A percentile compares a stretch with the other conserved stretches of the same genome.
Conservation (phyloP, 2,797 vertebrate genomes). For the Rallus crepitans region DNA sequence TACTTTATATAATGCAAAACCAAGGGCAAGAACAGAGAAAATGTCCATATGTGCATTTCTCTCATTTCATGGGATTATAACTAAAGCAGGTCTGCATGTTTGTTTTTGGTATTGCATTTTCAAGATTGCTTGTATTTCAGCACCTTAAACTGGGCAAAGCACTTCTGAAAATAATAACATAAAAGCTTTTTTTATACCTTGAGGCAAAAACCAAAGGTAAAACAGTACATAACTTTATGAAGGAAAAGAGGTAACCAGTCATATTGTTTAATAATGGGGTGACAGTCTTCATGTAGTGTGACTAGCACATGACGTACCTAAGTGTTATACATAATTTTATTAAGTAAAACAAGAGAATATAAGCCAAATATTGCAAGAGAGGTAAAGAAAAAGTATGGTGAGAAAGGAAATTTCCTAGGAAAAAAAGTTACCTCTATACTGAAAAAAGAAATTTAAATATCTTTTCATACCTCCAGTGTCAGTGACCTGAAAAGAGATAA, state of each 20-base stretch:
- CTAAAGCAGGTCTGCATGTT: background rate
- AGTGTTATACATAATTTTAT: background rate
- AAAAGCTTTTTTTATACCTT: background rate
- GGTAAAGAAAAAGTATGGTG: background rate
- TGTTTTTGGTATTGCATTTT: background rate
- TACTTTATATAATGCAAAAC: background rate
- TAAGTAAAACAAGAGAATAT: background rate
- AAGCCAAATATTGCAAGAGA: background rate
- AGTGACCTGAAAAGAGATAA: background rate
- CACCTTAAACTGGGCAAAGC: background rate
- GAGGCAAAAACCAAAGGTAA: background rate
- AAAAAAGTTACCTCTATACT: background rate
- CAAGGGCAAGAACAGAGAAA: background rate
- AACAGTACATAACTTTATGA: background rate
- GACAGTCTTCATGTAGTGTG: background rate
- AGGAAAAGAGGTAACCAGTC: background rate
- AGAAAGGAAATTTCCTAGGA: background rate
- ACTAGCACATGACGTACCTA: background rate
- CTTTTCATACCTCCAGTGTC: background rate
- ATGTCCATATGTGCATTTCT: rapidly evolving
- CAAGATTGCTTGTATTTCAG: background rate
- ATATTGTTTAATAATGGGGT: background rate
- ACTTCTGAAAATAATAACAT: background rate
- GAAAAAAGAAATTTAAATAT: background rate
- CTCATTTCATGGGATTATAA: background rate